Percentiles rank a stretch among this genome's conserved stretches.
phyloP scores from a whole-genome alignment of 2,797 vertebrate genomes.

The Arvicola amphibius region DNA sequence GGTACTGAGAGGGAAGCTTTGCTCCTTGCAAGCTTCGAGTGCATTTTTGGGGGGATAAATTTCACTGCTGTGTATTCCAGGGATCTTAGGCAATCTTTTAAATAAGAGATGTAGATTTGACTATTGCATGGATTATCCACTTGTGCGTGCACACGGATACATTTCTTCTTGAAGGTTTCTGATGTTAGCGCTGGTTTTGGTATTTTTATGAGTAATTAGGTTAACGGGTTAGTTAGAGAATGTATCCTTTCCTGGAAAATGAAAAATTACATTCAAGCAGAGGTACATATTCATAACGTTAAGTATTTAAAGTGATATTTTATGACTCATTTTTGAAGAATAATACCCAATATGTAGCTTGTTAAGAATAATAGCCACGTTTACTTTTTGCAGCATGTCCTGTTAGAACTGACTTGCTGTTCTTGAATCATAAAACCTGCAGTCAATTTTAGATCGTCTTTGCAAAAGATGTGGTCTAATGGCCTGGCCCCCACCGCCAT shows the following conservation, averaged over 20 bases:
- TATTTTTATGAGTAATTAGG: constrained; percentile 82
- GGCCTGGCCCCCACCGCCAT: not conserved
- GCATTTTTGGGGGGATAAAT: constrained; percentile 38
- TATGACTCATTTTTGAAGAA: constrained; percentile 79
- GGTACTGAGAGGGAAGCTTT: not conserved
- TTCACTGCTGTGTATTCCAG: constrained; percentile 46
- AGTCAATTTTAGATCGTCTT: constrained; percentile 77
- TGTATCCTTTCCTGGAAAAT: constrained; percentile 81
- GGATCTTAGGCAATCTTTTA: constrained; percentile 62
- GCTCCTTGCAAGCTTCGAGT: constrained; percentile 59
- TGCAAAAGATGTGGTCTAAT: constrained; percentile 70
- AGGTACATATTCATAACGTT: constrained; percentile 77
- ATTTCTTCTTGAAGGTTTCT: constrained; percentile 71
- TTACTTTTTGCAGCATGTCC: constrained; percentile 70
- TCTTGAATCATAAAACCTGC: constrained; percentile 73
- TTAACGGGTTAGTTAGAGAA: constrained; percentile 81
- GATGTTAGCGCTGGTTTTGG: constrained; percentile 74
- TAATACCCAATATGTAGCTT: constrained; percentile 78
- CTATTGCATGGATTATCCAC: constrained; percentile 64
- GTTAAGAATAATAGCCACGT: constrained; percentile 78
- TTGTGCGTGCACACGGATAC: constrained; percentile 33
- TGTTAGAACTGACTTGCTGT: constrained; percentile 71
- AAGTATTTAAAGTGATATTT: constrained; percentile 80
- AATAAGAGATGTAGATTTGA: constrained; percentile 65
- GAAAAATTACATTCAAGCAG: constrained; percentile 80